These are phyloP conservation scores for Chironomus tepperi DNA, from an alignment of 1,140 invertebrate genomes.

Conservation along the genomic window DNA sequence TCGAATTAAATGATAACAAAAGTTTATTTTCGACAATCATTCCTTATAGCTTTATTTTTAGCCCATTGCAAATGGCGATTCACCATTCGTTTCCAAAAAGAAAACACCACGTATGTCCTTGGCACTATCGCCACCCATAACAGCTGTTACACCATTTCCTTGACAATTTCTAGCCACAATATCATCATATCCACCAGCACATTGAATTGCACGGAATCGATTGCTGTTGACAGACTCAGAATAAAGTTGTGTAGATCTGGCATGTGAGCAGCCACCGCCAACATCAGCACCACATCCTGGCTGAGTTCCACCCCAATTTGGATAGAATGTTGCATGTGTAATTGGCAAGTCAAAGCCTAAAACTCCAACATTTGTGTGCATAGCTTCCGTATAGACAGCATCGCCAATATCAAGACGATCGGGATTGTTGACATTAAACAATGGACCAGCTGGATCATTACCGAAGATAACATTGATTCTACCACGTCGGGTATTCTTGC, in stretches of 20 bases:
- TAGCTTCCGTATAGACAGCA: constrained; percentile 55
- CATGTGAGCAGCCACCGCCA: not conserved
- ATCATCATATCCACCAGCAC: constrained; percentile 10
- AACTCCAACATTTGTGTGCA: constrained; percentile 55
- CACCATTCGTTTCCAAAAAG: not conserved
- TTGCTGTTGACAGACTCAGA: constrained; percentile 5
- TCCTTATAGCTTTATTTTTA: not conserved
- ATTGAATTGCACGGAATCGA: constrained; percentile 27
- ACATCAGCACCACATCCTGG: constrained; percentile 16
- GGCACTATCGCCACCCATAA: not conserved
- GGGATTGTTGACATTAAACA: constrained; percentile 36
- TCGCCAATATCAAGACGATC: constrained; percentile 48
- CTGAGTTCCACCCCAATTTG: constrained; percentile 35
- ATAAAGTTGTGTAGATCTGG: not conserved
- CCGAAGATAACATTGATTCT: constrained; percentile 40
- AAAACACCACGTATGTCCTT: not conserved
- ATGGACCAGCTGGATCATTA: constrained; percentile 46
- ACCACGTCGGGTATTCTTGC: constrained; percentile 34
- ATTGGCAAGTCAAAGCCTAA: constrained; percentile 42
- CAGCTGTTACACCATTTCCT: not conserved
- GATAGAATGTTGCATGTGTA: constrained; percentile 51
- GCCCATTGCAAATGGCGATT: not conserved
- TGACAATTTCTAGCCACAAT: not conserved
- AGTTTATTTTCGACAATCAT: no score
- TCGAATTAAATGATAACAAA: no score